phyloP scores from a whole-genome alignment of 1,140 invertebrate genomes.

The Saxidomus purpurata region DNA sequence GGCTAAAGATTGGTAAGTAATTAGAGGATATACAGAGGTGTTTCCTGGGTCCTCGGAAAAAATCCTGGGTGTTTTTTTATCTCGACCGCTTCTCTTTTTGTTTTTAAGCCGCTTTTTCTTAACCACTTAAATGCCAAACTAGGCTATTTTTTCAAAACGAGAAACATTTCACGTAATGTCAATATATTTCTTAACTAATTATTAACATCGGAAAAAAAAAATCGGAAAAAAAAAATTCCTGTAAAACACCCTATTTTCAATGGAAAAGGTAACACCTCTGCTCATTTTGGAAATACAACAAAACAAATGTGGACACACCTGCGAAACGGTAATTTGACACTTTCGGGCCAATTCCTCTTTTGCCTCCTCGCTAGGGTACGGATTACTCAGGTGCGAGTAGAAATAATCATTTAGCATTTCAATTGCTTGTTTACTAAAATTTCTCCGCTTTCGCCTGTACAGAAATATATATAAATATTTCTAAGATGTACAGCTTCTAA shows the following conservation, averaged over 20 bases:
- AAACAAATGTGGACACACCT: conserved; percentile 87
- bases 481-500: conserved; percentile 16
- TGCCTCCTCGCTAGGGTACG: conserved; percentile 99
- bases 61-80: too few species aligned
- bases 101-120: too few species aligned
- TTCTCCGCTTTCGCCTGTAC: conserved; percentile 97
- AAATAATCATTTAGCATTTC: conserved; percentile 99
- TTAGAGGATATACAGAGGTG: neutral
- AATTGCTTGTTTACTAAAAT: conserved; percentile 99
- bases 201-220: too few species aligned
- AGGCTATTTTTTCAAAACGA: too few species aligned
- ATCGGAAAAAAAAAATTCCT: too few species aligned
- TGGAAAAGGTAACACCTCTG: neutral
- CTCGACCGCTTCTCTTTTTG: too few species aligned
- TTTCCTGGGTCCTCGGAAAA: too few species aligned
- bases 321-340: conserved; percentile 99
- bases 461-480: conserved; percentile 46
- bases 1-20: neutral
- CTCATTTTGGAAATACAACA: neutral
- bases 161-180: too few species aligned
- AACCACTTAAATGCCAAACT: too few species aligned
- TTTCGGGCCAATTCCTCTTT: conserved; percentile 99
- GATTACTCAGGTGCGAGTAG: conserved; percentile 99
- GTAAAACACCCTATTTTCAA: too few species aligned
- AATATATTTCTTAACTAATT: too few species aligned